Percentiles rank a stretch among this genome's conserved stretches.
Evolutionary conservation across 1,140 invertebrate genomes (phyloP).

Genomic region (Bombyx mandarina): DNA sequence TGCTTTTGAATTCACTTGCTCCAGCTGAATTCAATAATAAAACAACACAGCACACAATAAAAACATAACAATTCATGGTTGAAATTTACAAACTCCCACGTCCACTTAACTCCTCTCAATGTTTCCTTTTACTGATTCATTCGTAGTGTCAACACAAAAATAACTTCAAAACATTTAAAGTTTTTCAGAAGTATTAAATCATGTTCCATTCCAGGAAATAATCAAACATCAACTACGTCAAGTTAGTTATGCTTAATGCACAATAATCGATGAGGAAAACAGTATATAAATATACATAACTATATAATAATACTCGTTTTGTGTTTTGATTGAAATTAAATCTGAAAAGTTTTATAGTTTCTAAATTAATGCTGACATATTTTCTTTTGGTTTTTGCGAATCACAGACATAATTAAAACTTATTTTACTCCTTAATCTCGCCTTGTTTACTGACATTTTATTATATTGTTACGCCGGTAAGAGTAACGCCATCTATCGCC

Average conservation of each 20-base stretch:
- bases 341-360: too few species aligned
- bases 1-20: neutral
- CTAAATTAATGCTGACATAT: too few species aligned
- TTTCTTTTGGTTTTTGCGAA: too few species aligned
- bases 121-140: slow-evolving; percentile 20
- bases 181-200: slow-evolving; percentile 9
- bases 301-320: neutral
- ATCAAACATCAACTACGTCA: slow-evolving; percentile 7
- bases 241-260: too few species aligned
- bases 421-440: too few species aligned
- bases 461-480: too few species aligned
- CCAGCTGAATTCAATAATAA: slow-evolving; percentile 4
- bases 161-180: slow-evolving; percentile 19
- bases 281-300: neutral
- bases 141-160: slow-evolving; percentile 11
- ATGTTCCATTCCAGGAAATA: slow-evolving; percentile 15
- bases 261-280: neutral
- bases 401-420: too few species aligned
- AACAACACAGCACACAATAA: slow-evolving; percentile 14
- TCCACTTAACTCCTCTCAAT: slow-evolving; percentile 11
- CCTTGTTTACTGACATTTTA: too few species aligned
- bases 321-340: too few species aligned
- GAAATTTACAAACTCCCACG: neutral
- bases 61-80: slow-evolving; percentile 23
- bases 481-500: too few species aligned